Evolutionary conservation across 2,797 vertebrate genomes (phyloP).

Genomic region (Hydrocynus forskahlii): DNA sequence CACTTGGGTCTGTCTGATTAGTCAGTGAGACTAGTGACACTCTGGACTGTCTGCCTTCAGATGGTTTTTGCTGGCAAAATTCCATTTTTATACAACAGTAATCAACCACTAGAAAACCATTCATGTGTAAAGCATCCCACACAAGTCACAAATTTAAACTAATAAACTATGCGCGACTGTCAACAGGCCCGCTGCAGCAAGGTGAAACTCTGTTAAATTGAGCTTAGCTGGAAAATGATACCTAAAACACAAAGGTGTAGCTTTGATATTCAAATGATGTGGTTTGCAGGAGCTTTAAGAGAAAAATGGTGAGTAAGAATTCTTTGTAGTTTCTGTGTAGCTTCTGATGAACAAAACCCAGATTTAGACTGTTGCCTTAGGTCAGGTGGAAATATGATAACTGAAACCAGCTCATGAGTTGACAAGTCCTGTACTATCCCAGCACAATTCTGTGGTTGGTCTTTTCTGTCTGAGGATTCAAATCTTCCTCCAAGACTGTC

Average conservation of each 20-base stretch:
- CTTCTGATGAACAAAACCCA: conserved; percentile 12
- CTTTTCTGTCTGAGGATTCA: background rate
- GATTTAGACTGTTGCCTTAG: conserved; percentile 31
- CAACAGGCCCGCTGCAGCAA: background rate
- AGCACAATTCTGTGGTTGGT: background rate
- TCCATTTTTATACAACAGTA: conserved; percentile 15
- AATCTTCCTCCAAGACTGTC: background rate
- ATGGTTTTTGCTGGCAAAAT: conserved; percentile 28
- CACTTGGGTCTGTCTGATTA: conserved; percentile 11
- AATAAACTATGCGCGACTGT: background rate
- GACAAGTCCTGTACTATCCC: background rate
- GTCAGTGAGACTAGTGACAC: conserved; percentile 36
- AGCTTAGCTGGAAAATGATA: background rate
- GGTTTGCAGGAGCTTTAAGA: conserved; percentile 45
- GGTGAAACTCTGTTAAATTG: background rate
- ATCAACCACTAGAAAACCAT: conserved; percentile 38
- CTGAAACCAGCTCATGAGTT: conserved; percentile 33
- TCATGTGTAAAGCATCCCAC: conserved; percentile 17
- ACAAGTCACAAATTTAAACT: conserved; percentile 18
- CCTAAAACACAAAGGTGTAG: background rate
- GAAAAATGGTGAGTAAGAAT: conserved; percentile 57
- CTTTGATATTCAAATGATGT: conserved; percentile 44
- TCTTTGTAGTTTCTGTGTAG: conserved; percentile 36
- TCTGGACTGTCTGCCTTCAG: conserved; percentile 14
- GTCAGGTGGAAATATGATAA: conserved; percentile 50